phyloP scores from a whole-genome alignment of 1,140 invertebrate species.

The Nephotettix cincticeps region DNA sequence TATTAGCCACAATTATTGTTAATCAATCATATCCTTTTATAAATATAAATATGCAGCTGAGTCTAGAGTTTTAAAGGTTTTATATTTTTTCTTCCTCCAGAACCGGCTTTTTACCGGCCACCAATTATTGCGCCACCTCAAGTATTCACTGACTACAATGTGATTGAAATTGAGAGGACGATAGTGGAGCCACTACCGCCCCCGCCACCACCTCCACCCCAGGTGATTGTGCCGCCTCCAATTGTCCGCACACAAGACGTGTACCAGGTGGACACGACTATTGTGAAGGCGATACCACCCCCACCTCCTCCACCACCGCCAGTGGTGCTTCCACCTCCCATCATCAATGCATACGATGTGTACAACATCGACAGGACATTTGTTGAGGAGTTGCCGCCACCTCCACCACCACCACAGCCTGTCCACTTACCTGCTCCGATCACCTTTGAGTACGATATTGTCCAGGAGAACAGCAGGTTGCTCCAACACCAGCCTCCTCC shows the following conservation, averaged over 20 bases:
- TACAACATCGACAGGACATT: constrained; percentile 3
- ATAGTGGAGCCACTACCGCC: neutral
- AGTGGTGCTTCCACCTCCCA: neutral
- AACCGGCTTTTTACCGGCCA: no score
- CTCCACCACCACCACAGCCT: neutral
- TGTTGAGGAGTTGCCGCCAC: neutral
- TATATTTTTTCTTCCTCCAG: no score
- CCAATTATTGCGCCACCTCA: neutral
- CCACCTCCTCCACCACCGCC: neutral
- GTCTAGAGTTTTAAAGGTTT: no score
- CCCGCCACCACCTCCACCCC: neutral
- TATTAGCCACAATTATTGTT: no score
- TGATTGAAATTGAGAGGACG: neutral
- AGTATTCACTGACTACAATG: neutral
- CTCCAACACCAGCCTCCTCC: constrained; percentile 1
- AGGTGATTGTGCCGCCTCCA: neutral
- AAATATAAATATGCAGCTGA: no score
- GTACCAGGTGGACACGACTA: constrained; percentile 3
- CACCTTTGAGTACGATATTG: neutral
- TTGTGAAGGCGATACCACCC: neutral
- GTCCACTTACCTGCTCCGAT: neutral
- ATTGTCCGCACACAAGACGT: neutral
- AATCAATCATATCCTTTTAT: no score
- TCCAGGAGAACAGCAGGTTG: neutral
- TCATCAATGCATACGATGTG: constrained; percentile 2